A percentile compares a stretch with the other conserved stretches of the same genome.
Evolutionary conservation across 1,140 invertebrate species (phyloP).

Genomic region (Planococcus citri): DNA sequence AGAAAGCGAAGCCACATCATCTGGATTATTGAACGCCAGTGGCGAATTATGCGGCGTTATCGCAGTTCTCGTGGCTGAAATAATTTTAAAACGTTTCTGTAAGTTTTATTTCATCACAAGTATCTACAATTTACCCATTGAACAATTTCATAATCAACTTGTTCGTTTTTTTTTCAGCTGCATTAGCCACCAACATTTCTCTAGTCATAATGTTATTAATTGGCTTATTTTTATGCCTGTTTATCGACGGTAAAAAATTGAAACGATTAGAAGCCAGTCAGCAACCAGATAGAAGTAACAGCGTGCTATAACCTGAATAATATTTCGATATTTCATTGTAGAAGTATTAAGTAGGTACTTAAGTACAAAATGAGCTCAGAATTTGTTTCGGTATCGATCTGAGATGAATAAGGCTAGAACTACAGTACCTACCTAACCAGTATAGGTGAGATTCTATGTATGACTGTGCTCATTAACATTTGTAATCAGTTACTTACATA

Average conservation of each 20-base stretch:
- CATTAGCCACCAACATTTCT: conserved; percentile 53
- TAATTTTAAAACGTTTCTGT: conserved; percentile 36
- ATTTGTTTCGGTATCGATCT: too few relatives aligned
- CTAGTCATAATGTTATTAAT: conserved; percentile 49
- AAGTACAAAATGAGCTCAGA: too few relatives aligned
- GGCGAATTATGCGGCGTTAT: conserved; percentile 58
- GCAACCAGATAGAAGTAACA: not conserved
- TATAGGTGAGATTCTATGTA: too few relatives aligned
- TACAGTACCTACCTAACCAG: too few relatives aligned
- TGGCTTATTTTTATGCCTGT: conserved; percentile 53
- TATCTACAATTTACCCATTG: conserved; percentile 40
- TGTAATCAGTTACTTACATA: too few relatives aligned
- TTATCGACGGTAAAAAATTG: conserved; percentile 56
- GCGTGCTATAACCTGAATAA: not conserved
- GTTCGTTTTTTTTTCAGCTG: conserved; percentile 29
- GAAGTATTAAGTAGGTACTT: too few relatives aligned
- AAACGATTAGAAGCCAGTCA: conserved; percentile 49
- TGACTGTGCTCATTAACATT: too few relatives aligned
- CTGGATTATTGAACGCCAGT: conserved; percentile 69
- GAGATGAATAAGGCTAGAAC: too few relatives aligned
- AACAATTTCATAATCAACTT: conserved; percentile 29
- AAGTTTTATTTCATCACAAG: conserved; percentile 37
- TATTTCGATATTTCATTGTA: too few relatives aligned
- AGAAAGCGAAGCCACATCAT: conserved; percentile 77
- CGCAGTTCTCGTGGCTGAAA: conserved; percentile 45